Percentiles rank a stretch among this genome's conserved stretches.
These are phyloP conservation scores for Cheiracanthium punctorium DNA, from an alignment of 2,888 invertebrate genomes.

Conservation along the genomic window DNA sequence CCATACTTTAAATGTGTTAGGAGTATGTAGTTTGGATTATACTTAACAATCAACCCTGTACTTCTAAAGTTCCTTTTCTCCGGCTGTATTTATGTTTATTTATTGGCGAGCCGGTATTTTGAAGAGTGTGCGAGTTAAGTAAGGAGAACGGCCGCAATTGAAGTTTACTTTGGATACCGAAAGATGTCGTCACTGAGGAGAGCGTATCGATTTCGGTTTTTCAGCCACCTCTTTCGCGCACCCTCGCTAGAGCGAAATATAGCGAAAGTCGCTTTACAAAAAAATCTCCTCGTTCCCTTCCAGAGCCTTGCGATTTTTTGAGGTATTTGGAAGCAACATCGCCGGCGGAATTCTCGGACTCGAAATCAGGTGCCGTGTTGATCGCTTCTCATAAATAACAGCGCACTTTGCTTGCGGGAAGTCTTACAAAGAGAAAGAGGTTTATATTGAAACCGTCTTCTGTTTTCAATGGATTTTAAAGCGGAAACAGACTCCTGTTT, in stretches of 20 bases:
- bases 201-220: constrained; percentile 65
- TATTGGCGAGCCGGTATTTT: no score
- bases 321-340: constrained; percentile 24
- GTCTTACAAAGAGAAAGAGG: background rate
- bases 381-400: constrained; percentile 37
- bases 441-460: no score
- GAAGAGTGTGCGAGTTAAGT: no score
- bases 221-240: constrained; percentile 43
- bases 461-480: no score
- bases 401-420: constrained; percentile 22
- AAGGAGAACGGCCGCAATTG: no score
- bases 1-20: no score
- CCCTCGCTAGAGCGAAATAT: constrained; percentile 46
- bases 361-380: constrained; percentile 42
- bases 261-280: constrained; percentile 49
- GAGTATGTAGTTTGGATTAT: no score
- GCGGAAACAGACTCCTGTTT: no score
- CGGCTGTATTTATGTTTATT: no score
- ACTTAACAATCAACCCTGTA: no score
- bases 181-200: constrained; percentile 64
- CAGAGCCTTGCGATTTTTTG: constrained; percentile 54
- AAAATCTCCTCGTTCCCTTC: constrained; percentile 43
- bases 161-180: constrained; percentile 45
- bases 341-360: background rate
- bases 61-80: no score